These are phyloP conservation scores for Melanotaenia pygmaea DNA, from an alignment of 2,797 vertebrate genomes.

Conservation along the genomic window DNA sequence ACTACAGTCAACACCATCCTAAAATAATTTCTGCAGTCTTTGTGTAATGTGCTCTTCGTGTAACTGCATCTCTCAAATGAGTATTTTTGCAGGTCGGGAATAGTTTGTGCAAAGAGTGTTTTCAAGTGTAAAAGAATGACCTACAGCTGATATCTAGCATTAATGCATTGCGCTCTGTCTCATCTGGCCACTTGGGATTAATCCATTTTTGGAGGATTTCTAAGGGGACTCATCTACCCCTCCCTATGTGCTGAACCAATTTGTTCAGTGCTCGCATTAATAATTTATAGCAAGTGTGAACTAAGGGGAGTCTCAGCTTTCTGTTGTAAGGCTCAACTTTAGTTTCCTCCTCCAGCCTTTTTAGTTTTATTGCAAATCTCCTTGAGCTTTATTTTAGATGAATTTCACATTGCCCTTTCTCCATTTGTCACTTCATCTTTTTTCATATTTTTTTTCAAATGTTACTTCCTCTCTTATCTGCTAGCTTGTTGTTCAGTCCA, in stretches of 20 bases:
- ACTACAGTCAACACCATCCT: not conserved
- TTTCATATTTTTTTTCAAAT: slow-evolving; percentile 11
- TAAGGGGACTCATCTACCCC: slow-evolving; percentile 59
- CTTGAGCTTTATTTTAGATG: slow-evolving; percentile 26
- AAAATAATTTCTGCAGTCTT: not conserved
- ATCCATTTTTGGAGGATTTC: slow-evolving; percentile 63
- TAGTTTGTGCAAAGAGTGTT: not conserved
- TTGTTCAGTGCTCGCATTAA: slow-evolving; percentile 66
- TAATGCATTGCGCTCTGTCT: slow-evolving; percentile 28
- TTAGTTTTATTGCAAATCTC: slow-evolving; percentile 33
- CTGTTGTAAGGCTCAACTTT: slow-evolving; percentile 44
- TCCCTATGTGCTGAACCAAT: slow-evolving; percentile 65
- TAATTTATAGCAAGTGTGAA: slow-evolving; percentile 67
- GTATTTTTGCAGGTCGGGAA: slow-evolving; percentile 1
- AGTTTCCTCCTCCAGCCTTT: slow-evolving; percentile 37
- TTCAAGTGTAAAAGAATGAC: slow-evolving; percentile 3
- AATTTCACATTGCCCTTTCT: slow-evolving; percentile 39
- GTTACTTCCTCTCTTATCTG: slow-evolving; percentile 21
- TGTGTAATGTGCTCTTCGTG: not conserved
- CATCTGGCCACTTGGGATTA: slow-evolving; percentile 16
- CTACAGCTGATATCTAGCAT: not conserved
- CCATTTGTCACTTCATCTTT: slow-evolving; percentile 4
- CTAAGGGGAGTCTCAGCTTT: slow-evolving; percentile 56
- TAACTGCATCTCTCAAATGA: not conserved
- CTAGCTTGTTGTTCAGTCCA: slow-evolving; percentile 13